Conservation (phyloP, 64 coral and sea anemone genomes). For the Montipora foliosa region DNA sequence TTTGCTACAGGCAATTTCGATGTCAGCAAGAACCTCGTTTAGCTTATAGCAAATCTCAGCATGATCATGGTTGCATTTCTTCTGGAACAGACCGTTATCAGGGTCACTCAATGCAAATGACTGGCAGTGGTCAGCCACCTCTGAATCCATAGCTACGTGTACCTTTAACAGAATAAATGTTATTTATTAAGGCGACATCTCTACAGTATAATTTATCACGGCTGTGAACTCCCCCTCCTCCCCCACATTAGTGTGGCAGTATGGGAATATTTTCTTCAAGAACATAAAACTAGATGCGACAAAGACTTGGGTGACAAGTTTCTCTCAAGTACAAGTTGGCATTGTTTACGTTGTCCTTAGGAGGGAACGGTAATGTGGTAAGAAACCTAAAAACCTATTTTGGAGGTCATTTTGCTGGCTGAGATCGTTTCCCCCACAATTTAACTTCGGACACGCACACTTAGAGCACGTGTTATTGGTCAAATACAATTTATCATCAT, state of each 20-base stretch:
- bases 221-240: background rate
- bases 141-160: conserved; percentile 16
- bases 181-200: background rate
- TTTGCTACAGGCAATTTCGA: background rate
- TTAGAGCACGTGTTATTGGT: background rate
- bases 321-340: conserved; percentile 2
- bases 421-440: conserved; percentile 1
- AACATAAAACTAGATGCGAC: conserved; percentile 2
- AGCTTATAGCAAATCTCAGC: background rate
- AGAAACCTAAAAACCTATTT: background rate
- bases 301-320: background rate
- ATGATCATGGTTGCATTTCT: background rate
- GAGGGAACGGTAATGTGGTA: conserved; percentile 9
- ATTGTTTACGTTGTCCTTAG: background rate
- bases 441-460: background rate
- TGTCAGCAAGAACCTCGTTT: background rate
- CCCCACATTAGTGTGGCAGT: background rate
- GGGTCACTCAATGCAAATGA: conserved; percentile 7
- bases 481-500: conserved; percentile 2
- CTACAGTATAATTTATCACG: conserved; percentile 2
- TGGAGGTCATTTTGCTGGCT: background rate
- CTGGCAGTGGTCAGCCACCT: conserved; percentile 12
- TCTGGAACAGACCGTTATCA: background rate
- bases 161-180: conserved; percentile 13
- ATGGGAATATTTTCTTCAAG: conserved; percentile 5